Base-by-base conservation (phyloP, 2,888 invertebrate species). In the Cephus rjabovi region DNA sequence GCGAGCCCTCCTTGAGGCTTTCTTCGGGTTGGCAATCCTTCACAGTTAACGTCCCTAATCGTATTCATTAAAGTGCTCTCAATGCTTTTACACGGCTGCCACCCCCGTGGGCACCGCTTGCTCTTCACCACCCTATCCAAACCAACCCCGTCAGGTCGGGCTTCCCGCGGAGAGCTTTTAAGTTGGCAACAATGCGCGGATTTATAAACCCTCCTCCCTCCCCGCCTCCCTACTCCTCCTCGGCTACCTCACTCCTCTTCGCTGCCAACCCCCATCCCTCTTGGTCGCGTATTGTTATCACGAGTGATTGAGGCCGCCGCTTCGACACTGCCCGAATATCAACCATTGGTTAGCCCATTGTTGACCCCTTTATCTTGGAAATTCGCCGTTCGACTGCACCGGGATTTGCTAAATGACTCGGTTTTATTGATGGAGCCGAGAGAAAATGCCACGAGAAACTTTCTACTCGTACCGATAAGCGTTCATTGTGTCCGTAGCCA, bases 281-380 rank as follows among this genome's bases (percentile, higher is more conserved):
- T 23, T 56, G 56, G 56, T 56, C 56, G 56, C 87, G 89, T 87
- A 91, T 91, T 91, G 91, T 91, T 91, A 90, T 89, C 90, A 75
- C 87, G 87, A 89, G 89, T 90, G 90, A 91, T 90, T 88, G 90
- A 90, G 90, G 87, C 86, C 84, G 86, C 83, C 86, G 87, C 87
- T 89, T 89, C 90, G 90, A 91, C 91, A 90, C 89, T 88, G 87
- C 89, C 89, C 90, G 90, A 91, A 91, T 91, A 90, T 90, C 90
- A 91, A 91, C 87, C 90, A 90, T 89, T 87, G 90, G 87, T 89
- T 88, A 87, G 87, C 80, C 85, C 84, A 89, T 88, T 91, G 90
- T 90, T 85, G 88, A 87, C 86, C 87, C 85, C 86, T 91, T 91
- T 91, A 91, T 91, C 91, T 91, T 91, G 91, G 89, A 91, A 91